Conservation (phyloP, 2,113 vertebrate species). For the Diglossa brunneiventris region DNA sequence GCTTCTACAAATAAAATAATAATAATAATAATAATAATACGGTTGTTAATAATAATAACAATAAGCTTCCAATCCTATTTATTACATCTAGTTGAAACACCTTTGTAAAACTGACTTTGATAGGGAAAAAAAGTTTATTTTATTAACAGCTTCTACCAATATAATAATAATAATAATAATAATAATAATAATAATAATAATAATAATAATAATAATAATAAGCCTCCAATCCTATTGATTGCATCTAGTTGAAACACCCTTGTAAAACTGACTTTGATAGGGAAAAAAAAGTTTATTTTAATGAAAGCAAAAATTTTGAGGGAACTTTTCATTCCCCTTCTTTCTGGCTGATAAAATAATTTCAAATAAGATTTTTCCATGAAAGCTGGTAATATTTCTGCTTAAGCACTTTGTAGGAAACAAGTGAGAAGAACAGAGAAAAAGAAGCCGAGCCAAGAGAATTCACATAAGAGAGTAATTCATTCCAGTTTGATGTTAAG, state of each 20-base stretch:
- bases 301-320: neutral
- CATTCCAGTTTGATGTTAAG: neutral
- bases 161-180: no score
- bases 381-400: neutral
- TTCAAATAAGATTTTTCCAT: neutral
- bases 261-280: neutral
- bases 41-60: neutral
- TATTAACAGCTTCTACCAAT: neutral
- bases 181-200: no score
- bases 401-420: neutral
- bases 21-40: neutral
- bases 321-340: neutral
- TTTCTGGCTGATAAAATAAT: neutral
- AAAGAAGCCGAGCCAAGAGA: neutral
- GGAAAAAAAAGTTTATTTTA: neutral
- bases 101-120: neutral
- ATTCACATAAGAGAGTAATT: neutral
- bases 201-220: no score
- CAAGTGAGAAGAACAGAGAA: neutral
- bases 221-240: neutral
- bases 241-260: neutral
- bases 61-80: neutral
- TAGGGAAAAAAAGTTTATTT: neutral
- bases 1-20: neutral
- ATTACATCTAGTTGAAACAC: neutral